phyloP scores from a whole-genome alignment of 2,113 vertebrate genomes.

The Neotoma lepida region DNA sequence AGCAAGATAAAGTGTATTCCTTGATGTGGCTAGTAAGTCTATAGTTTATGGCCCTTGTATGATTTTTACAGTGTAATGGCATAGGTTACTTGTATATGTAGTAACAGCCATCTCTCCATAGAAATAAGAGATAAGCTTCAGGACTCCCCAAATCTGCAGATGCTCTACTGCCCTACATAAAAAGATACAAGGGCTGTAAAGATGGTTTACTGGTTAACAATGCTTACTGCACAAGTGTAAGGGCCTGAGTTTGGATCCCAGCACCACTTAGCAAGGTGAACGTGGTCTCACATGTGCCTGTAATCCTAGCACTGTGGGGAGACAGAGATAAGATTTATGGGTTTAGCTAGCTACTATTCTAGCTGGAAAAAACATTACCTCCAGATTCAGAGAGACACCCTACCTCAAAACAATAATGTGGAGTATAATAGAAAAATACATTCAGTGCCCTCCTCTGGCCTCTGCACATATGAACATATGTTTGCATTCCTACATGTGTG shows the following conservation, averaged over 20 bases:
- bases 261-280: neutral
- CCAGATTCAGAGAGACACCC: no score
- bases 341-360: neutral
- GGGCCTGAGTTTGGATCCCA: neutral
- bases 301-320: neutral
- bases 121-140: neutral
- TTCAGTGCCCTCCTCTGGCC: neutral
- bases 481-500: neutral
- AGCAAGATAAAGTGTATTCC: conserved; percentile 40
- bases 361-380: neutral
- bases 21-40: conserved; percentile 12
- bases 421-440: neutral
- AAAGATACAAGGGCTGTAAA: neutral
- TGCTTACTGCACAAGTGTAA: neutral
- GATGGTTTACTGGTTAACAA: neutral
- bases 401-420: neutral
- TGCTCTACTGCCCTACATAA: neutral
- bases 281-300: neutral
- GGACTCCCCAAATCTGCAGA: neutral
- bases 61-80: neutral
- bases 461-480: neutral
- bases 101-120: neutral
- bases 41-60: neutral
- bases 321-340: neutral
- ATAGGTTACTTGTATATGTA: neutral